Percentiles rank a stretch among this genome's conserved stretches.
Evolutionary conservation across 2,797 vertebrate species (phyloP).

Genomic region (Gorsachius magnificus): DNA sequence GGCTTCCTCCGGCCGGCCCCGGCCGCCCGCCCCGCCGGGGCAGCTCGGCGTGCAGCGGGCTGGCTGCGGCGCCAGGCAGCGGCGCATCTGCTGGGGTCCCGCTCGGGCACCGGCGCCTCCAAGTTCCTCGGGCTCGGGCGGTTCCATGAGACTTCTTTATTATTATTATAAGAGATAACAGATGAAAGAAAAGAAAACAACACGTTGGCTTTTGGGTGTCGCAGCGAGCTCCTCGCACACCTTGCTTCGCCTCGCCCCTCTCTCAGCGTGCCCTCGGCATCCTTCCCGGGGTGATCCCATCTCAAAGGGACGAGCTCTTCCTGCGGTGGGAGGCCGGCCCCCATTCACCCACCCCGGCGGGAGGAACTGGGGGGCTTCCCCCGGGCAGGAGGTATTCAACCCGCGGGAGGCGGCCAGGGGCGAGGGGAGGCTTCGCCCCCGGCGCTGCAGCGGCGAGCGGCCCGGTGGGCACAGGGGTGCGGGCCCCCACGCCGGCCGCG

Average conservation of each 20-base stretch:
- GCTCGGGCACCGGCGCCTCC: neutral
- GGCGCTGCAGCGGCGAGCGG: neutral
- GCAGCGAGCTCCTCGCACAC: neutral
- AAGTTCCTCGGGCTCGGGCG: neutral
- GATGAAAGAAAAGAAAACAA: neutral
- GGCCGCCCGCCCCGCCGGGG: no score
- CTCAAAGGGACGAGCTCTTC: neutral
- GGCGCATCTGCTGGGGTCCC: neutral
- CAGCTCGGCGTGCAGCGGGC: neutral
- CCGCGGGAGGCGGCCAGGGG: neutral
- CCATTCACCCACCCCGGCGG: neutral
- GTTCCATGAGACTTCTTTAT: neutral
- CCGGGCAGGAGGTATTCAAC: no score
- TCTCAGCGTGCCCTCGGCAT: fast-evolving
- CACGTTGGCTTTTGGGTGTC: neutral
- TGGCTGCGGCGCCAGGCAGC: neutral
- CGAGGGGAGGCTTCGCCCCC: neutral
- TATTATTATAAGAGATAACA: neutral
- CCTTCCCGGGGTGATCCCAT: neutral
- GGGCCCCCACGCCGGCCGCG: neutral
- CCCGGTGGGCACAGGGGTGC: no score
- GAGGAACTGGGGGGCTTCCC: neutral
- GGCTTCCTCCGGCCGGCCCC: no score
- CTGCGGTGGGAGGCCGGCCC: neutral
- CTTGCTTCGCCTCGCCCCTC: neutral